Conservation (phyloP, 2,797 vertebrate genomes). For the Typhlichthys eigenmanni region DNA sequence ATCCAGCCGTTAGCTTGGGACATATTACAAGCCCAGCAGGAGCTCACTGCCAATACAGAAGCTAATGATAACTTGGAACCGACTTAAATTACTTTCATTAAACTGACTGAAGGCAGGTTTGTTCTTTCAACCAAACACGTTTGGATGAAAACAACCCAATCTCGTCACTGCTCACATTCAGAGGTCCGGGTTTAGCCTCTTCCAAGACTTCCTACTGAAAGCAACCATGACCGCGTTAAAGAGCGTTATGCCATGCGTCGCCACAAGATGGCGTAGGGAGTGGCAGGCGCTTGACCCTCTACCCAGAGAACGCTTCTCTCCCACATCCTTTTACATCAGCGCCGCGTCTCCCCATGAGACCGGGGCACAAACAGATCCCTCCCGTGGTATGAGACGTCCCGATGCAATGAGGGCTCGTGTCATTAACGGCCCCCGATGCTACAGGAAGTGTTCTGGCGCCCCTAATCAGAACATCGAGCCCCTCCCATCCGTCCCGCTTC, state of each 20-base stretch:
- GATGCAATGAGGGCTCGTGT: constrained; percentile 76
- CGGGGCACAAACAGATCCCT: constrained; percentile 11
- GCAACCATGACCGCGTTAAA: too few species aligned
- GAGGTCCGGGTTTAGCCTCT: too few species aligned
- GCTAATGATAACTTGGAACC: not conserved
- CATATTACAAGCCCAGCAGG: constrained; percentile 30
- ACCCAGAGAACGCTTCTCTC: constrained; percentile 4
- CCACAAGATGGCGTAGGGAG: too few species aligned
- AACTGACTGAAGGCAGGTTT: too few species aligned
- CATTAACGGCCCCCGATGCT: constrained; percentile 77
- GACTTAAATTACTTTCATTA: constrained; percentile 34
- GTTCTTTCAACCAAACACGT: constrained; percentile 1
- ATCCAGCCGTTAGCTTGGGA: constrained; percentile 10
- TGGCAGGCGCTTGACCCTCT: not conserved
- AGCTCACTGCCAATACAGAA: constrained; percentile 37
- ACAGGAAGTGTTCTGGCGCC: constrained; percentile 70
- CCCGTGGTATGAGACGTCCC: constrained; percentile 18
- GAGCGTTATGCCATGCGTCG: too few species aligned
- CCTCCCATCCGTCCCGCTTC: constrained; percentile 59
- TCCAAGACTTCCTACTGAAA: too few species aligned
- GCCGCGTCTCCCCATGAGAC: too few species aligned
- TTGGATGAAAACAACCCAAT: too few species aligned
- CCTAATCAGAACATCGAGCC: constrained; percentile 81
- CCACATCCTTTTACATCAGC: not conserved
- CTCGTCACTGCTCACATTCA: too few species aligned